A percentile compares a stretch with the other conserved stretches of the same genome.
Evolutionary conservation across 2,113 vertebrate genomes (phyloP).

Genomic region (Zosterops pallidus): DNA sequence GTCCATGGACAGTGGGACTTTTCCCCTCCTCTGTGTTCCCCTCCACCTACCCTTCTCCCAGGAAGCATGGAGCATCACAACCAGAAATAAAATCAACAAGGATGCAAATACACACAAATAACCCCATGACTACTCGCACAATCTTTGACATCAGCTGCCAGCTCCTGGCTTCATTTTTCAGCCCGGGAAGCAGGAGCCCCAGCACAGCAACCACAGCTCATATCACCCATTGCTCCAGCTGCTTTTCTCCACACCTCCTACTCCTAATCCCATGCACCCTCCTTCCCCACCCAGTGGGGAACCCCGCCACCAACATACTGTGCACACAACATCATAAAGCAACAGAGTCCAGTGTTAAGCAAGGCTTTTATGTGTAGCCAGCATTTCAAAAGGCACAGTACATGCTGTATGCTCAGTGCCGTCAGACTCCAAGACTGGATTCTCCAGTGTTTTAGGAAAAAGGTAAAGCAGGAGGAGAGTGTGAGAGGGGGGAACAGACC

Average conservation of each 20-base stretch:
- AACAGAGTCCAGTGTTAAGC: not conserved
- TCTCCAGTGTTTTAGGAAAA: constrained; percentile 64
- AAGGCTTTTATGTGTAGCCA: constrained; percentile 47
- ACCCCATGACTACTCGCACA: not conserved
- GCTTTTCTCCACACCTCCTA: not conserved
- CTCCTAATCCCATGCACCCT: not conserved
- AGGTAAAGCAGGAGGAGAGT: constrained; percentile 14
- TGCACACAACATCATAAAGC: constrained; percentile 17
- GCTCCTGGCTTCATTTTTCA: not conserved
- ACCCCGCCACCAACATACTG: not conserved
- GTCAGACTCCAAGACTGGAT: constrained; percentile 36
- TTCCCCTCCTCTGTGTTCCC: not conserved
- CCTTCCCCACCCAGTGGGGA: not conserved
- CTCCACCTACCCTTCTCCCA: not conserved
- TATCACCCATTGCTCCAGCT: not conserved
- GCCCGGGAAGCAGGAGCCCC: not conserved
- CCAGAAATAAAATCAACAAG: not conserved
- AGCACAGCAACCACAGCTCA: not conserved
- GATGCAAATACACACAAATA: not conserved
- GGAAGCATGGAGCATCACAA: not conserved
- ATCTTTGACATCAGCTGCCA: not conserved
- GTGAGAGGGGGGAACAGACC: constrained; percentile 32
- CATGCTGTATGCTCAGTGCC: constrained; percentile 28
- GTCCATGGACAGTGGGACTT: not conserved
- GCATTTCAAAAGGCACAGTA: constrained; percentile 50